Evolutionary conservation across 1,140 invertebrate genomes (phyloP), one percentile per base, ranked within the genome.

Genomic region (Ceratina calcarata): DNA sequence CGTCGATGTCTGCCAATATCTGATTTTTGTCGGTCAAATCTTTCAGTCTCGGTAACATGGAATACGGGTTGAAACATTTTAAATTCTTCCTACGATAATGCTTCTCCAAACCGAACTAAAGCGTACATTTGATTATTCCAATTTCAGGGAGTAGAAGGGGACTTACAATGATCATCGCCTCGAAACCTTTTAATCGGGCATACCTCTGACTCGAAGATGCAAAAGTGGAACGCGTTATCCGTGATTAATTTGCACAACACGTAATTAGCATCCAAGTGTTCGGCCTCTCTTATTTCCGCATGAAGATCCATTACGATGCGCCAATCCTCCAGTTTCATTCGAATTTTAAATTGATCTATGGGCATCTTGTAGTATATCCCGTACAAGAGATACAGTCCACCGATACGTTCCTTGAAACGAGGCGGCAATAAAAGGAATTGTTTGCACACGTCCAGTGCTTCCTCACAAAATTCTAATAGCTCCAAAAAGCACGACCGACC

Each of bases 321-420:
- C 89, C 91, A 93, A 20, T 93, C 91, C 49, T 82, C 69, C 18
- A 85, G 8, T 18, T 88, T 92, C 2, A 92, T 62, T 83, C 90
- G 80, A 57, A 93, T 91, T 83, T 91, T 92, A 0, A 86, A 80
- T 18, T 89, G 81, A 22, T 88, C 79, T 7, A 88, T 12, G 45
- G 91, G 92, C 82, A 91, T 89, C 82, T 92, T 92, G 58, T 90
- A 92, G 82, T 91, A 93, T 7, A 93, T 60, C 24, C 90, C 89
- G 76, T 93, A 93, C 1, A 92, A 71, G 22, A 93, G 83, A 60
- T 92, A 93, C 7, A 93, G 69, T 20, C 90, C 91, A 60, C 90
- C 90, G 53, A 93, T 82, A 57, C 89, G 85, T 78, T 91, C 89
- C 74, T 90, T 89, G 3, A 91, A 88, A 15, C 78, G 77, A 27